Percentiles rank a stretch among this genome's conserved stretches.
phyloP scores from a whole-genome alignment of 2,113 vertebrate species.

The Grammomys dolichurus region DNA sequence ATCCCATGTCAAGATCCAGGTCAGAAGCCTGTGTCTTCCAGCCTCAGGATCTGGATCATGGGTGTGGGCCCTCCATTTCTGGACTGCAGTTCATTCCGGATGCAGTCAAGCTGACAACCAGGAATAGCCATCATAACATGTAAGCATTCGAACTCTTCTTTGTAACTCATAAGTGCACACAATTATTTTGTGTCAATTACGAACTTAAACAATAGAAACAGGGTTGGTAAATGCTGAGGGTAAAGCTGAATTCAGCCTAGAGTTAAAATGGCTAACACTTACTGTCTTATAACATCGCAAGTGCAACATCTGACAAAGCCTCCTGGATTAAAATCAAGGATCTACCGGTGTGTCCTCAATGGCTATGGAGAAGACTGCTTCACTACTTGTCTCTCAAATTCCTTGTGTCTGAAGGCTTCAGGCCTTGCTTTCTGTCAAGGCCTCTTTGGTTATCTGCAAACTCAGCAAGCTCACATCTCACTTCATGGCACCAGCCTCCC shows the following conservation, averaged over 20 bases:
- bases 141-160: neutral
- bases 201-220: neutral
- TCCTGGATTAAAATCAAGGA: neutral
- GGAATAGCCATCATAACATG: too few relatives aligned
- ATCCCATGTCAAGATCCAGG: too few relatives aligned
- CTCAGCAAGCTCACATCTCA: neutral
- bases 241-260: neutral
- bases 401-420: accelerated
- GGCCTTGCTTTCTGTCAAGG: neutral
- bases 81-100: too few relatives aligned
- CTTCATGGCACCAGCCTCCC: neutral
- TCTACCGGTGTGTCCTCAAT: neutral
- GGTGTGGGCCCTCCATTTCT: too few relatives aligned
- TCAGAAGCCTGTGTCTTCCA: too few relatives aligned
- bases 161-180: neutral
- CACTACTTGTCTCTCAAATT: accelerated
- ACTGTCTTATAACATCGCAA: neutral
- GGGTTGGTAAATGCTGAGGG: neutral
- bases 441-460: neutral
- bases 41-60: too few relatives aligned
- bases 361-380: neutral
- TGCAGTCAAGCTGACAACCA: too few relatives aligned
- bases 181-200: neutral
- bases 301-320: neutral
- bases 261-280: neutral